Conservation (phyloP, 2,888 invertebrate genomes). For the Microlaimidae sp. region DNA sequence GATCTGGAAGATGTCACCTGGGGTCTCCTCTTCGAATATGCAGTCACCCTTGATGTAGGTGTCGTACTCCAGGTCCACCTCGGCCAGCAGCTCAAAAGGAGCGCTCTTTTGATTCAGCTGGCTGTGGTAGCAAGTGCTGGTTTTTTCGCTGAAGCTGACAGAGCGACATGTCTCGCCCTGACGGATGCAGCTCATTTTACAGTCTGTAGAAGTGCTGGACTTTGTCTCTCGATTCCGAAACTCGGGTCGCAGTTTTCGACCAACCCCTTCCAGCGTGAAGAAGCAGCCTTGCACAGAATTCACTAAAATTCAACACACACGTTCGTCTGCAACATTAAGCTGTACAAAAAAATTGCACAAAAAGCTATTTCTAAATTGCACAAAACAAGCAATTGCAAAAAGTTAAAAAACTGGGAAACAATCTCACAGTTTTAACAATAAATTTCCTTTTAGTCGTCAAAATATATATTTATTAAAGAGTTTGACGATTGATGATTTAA, state of each 20-base stretch:
- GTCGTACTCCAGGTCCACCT: not conserved
- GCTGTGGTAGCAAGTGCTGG: not conserved
- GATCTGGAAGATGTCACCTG: not conserved
- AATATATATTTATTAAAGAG: no score
- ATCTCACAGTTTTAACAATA: no score
- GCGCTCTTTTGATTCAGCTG: not conserved
- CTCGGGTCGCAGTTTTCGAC: not conserved
- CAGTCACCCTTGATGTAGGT: slow-evolving; percentile 4
- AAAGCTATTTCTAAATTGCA: no score
- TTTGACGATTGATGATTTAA: no score
- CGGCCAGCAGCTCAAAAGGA: not conserved
- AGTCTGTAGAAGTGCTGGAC: not conserved
- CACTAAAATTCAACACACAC: no score
- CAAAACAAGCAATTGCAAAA: no score
- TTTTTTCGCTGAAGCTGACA: not conserved
- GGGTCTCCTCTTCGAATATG: not conserved
- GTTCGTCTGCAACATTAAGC: no score
- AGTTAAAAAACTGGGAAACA: no score
- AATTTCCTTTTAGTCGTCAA: no score
- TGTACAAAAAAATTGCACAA: no score
- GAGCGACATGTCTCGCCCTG: not conserved
- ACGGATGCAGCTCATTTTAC: slow-evolving; percentile 3
- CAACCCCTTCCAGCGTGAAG: not conserved
- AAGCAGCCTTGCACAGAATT: not conserved
- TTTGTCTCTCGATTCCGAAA: not conserved